phyloP scores from a whole-genome alignment of 2,797 vertebrate species.

The Cottoperca gobio region DNA sequence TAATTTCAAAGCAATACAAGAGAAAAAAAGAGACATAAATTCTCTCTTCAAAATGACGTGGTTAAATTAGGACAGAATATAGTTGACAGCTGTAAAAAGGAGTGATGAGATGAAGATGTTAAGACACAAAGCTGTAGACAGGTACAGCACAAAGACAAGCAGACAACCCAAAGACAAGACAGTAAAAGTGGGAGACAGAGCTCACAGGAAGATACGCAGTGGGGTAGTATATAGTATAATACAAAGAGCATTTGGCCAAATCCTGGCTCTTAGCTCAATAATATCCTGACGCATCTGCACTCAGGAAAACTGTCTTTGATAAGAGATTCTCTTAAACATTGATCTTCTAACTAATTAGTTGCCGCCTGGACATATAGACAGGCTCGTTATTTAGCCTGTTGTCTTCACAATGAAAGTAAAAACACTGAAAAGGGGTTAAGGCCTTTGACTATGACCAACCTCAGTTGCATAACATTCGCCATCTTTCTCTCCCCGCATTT shows the following conservation, averaged over 20 bases:
- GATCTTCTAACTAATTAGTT: background rate
- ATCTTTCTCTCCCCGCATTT: background rate
- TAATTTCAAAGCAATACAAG: constrained; percentile 37
- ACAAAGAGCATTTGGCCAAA: constrained; percentile 60
- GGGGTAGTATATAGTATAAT: constrained; percentile 59
- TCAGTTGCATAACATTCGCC: background rate
- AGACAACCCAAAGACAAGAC: constrained; percentile 35
- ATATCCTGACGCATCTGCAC: constrained; percentile 54
- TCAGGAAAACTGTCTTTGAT: constrained; percentile 42
- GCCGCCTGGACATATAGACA: background rate
- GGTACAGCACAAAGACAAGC: constrained; percentile 32
- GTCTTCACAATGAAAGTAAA: background rate
- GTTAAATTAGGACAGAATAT: constrained; percentile 20
- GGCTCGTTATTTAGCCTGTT: background rate
- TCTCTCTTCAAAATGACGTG: constrained; percentile 25
- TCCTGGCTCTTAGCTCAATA: constrained; percentile 16
- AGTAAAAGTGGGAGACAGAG: constrained; percentile 41
- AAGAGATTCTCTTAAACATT: background rate
- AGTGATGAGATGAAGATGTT: constrained; percentile 29
- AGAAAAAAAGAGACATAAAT: constrained; percentile 23
- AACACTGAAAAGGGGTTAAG: background rate
- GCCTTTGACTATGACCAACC: no score
- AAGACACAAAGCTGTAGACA: constrained; percentile 32
- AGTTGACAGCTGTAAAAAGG: constrained; percentile 20
- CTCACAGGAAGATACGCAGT: constrained; percentile 35